Evolutionary conservation across 2,113 vertebrate species (phyloP).

Genomic region (Eurystomus gularis): DNA sequence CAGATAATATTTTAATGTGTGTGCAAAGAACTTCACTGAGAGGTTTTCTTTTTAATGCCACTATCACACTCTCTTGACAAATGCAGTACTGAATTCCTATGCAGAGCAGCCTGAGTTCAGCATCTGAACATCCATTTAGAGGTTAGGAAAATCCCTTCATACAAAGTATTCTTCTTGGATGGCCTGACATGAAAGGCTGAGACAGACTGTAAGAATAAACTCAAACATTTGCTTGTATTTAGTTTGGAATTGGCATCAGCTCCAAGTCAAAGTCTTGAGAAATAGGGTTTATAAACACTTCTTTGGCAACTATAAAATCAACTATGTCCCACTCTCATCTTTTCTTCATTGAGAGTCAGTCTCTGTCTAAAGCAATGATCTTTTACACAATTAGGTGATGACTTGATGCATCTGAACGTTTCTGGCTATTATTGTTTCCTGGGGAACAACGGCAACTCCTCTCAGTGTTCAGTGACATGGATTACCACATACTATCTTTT

Average conservation of each 20-base stretch:
- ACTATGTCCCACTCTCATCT: background rate
- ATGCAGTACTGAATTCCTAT: background rate
- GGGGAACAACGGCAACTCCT: background rate
- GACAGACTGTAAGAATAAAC: background rate
- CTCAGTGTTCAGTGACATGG: background rate
- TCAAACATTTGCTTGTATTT: background rate
- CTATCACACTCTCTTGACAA: background rate
- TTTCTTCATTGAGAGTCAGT: background rate
- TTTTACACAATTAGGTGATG: background rate
- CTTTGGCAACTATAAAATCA: background rate
- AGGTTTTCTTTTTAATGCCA: background rate
- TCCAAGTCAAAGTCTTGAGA: background rate
- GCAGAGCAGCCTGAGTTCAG: background rate
- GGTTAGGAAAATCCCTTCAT: background rate
- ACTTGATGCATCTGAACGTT: background rate
- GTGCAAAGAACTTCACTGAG: background rate
- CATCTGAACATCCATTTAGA: background rate
- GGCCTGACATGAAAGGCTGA: background rate
- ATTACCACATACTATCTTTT: background rate
- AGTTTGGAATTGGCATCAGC: too few relatives aligned
- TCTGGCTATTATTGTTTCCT: slow-evolving; percentile 7
- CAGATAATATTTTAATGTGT: background rate
- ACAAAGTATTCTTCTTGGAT: background rate
- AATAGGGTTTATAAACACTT: background rate
- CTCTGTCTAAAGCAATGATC: background rate